Percentiles rank a stretch among this genome's conserved stretches.
Conservation (phyloP, 2,797 vertebrate genomes). For the Ceryle rudis region DNA sequence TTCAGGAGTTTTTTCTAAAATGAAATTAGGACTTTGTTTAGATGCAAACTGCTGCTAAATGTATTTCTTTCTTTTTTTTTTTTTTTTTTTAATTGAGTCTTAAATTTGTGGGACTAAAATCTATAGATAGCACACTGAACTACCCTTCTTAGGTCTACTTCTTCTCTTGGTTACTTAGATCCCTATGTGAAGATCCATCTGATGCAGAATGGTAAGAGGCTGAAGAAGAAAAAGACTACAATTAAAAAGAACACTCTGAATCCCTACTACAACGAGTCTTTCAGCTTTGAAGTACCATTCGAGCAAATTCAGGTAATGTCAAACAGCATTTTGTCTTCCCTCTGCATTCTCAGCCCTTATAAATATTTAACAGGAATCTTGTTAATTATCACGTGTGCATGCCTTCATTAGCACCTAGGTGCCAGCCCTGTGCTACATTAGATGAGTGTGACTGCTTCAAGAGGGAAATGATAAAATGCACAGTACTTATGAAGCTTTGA, state of each 20-base stretch:
- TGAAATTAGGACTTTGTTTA: not conserved
- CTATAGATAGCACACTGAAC: not conserved
- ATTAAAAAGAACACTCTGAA: constrained; percentile 99
- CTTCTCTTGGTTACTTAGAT: constrained; percentile 82
- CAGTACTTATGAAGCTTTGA: constrained; percentile 45
- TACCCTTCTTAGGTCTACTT: not conserved
- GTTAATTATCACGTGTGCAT: constrained; percentile 38
- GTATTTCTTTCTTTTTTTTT: not conserved
- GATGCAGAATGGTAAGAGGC: constrained; percentile 99
- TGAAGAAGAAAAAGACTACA: constrained; percentile 99
- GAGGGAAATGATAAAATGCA: constrained; percentile 49
- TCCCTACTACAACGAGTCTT: constrained; percentile 99
- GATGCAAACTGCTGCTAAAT: not conserved
- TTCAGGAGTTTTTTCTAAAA: not conserved
- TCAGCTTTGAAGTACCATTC: constrained; percentile 99
- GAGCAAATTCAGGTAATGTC: constrained; percentile 98
- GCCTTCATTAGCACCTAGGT: constrained; percentile 65
- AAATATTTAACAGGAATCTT: constrained; percentile 60
- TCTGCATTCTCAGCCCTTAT: constrained; percentile 41
- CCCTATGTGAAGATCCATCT: constrained; percentile 99
- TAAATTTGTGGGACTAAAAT: not conserved
- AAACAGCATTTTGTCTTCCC: constrained; percentile 46
- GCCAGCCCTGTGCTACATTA: constrained; percentile 1
- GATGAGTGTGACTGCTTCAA: constrained; percentile 59
- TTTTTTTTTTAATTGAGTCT: not conserved